Conservation (phyloP, 2,113 vertebrate genomes). For the Platichthys flesus region DNA sequence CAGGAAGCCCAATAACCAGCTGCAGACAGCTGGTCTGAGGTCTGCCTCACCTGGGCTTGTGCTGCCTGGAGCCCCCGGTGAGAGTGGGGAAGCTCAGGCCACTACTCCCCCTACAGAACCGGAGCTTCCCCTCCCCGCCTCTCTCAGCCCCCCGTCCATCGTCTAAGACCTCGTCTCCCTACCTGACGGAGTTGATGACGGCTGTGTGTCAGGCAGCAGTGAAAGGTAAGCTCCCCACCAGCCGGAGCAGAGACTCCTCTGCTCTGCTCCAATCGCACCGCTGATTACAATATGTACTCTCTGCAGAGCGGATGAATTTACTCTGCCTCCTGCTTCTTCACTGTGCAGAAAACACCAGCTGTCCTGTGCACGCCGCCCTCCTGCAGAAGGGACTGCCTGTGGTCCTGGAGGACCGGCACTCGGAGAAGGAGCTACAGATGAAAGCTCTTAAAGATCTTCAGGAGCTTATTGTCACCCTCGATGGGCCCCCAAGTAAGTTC, state of each 20-base stretch:
- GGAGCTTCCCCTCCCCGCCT: no score
- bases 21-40: no score
- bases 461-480: conserved; percentile 95
- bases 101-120: no score
- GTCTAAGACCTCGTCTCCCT: no score
- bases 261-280: no score
- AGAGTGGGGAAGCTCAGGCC: no score
- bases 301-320: neutral
- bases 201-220: no score
- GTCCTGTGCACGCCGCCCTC: conserved; percentile 93
- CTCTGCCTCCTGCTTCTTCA: conserved; percentile 41
- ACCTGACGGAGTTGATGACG: conserved; percentile 99
- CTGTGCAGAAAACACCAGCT: conserved; percentile 87
- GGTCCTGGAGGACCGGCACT: conserved; percentile 98
- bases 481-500: conserved; percentile 97
- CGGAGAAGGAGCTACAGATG: conserved; percentile 97
- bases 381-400: conserved; percentile 97
- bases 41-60: no score
- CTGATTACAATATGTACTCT: conserved; percentile 29
- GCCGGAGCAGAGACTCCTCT: neutral
- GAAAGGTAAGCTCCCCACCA: conserved; percentile 84
- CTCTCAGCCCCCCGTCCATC: no score
- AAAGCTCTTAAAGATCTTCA: conserved; percentile 99
- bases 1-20: no score
- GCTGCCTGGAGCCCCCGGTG: no score